Conservation (phyloP, 2,113 vertebrate genomes). For the Candoia aspera region DNA sequence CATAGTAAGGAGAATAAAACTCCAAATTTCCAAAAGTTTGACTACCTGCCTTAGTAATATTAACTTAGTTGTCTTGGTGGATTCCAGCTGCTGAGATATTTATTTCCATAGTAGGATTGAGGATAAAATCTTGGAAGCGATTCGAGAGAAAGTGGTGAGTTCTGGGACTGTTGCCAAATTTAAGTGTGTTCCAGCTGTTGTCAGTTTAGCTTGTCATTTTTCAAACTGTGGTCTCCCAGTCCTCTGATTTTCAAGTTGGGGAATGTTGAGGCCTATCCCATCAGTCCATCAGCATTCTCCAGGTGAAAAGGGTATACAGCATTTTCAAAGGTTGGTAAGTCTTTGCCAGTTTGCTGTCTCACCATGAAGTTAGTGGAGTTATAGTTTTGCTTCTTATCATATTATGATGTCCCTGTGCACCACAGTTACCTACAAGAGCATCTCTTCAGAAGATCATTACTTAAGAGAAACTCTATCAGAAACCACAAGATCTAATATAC, state of each 20-base stretch:
- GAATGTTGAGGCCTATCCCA: fast-evolving
- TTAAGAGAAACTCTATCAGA: not conserved
- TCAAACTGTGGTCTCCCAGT: not conserved
- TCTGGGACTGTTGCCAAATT: fast-evolving
- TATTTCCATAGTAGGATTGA: not conserved
- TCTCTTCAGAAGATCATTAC: not conserved
- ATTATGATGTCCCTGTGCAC: fast-evolving
- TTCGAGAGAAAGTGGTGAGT: constrained; percentile 49
- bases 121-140: fast-evolving
- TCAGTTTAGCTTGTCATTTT: fast-evolving
- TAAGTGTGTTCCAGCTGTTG: fast-evolving
- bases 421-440: constrained; percentile 12
- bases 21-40: not conserved
- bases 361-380: not conserved
- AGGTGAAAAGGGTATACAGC: not conserved
- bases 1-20: not conserved
- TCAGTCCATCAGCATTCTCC: fast-evolving
- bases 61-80: not conserved
- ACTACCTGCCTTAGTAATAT: not conserved
- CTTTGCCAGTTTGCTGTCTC: not conserved
- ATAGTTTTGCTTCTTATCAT: not conserved
- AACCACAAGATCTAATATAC: not conserved
- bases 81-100: not conserved
- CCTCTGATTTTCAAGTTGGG: not conserved
- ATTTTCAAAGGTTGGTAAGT: not conserved